Percentiles rank a stretch among this genome's conserved stretches.
These are phyloP conservation scores for Nephrotoma appendiculata DNA, from an alignment of 2,888 invertebrate genomes.

Conservation along the genomic window DNA sequence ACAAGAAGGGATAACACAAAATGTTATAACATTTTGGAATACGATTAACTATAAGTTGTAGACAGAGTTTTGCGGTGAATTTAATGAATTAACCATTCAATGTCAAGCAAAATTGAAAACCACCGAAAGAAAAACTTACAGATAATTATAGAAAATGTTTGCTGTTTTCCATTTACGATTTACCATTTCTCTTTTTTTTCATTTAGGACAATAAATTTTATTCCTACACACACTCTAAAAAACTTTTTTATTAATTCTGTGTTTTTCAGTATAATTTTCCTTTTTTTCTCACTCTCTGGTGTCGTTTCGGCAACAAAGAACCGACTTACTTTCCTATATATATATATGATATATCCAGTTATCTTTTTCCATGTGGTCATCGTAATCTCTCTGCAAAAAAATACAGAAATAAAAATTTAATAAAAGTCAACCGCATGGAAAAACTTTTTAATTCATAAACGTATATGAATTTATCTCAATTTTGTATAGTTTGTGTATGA, in stretches of 20 bases:
- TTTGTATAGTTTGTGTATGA: neutral
- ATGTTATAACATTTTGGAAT: no score
- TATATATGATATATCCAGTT: neutral
- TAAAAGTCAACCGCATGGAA: neutral
- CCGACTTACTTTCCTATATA: neutral
- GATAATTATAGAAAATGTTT: neutral
- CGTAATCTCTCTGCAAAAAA: neutral
- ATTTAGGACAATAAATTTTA: neutral
- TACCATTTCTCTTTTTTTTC: neutral
- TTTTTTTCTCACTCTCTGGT: neutral
- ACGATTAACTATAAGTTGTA: no score
- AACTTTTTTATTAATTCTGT: neutral
- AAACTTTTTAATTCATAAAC: neutral
- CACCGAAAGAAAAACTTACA: neutral
- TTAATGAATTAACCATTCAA: no score
- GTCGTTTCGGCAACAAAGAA: neutral
- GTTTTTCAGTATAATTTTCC: neutral
- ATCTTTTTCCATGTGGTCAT: neutral
- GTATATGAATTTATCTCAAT: neutral
- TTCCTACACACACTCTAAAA: neutral
- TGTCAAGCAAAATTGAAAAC: neutral
- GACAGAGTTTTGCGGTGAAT: no score
- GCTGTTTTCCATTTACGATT: neutral
- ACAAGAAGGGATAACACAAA: no score
- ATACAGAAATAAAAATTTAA: neutral